A percentile compares a stretch with the other conserved stretches of the same genome.
phyloP scores from a whole-genome alignment of 2,797 vertebrate genomes.

The Enteromius mattozi region DNA sequence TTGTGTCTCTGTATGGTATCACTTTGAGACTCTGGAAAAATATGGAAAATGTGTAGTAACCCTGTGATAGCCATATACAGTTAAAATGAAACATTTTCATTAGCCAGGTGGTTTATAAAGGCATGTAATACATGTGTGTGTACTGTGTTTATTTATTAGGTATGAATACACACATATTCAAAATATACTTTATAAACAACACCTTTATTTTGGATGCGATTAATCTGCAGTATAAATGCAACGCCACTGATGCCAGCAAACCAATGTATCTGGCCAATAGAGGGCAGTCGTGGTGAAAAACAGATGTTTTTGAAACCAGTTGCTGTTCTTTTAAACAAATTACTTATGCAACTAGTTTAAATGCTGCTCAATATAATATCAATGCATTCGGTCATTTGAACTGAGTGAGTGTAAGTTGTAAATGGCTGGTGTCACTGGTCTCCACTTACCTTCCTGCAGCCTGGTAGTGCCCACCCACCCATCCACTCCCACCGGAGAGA shows the following conservation, averaged over 20 bases:
- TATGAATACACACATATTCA: no score
- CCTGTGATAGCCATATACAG: neutral
- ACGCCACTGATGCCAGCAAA: neutral
- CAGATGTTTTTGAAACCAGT: neutral
- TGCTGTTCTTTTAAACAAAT: neutral
- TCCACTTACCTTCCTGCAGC: neutral
- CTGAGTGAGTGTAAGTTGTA: neutral
- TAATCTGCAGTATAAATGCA: no score
- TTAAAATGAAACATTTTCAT: neutral
- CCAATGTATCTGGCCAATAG: neutral
- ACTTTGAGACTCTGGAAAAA: no score
- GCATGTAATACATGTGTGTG: no score
- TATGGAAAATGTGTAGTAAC: no score
- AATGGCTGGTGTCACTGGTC: neutral
- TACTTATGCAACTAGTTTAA: neutral
- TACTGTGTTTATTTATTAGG: no score
- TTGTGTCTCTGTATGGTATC: no score
- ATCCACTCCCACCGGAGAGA: constrained; percentile 29
- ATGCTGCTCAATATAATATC: neutral
- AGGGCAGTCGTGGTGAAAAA: neutral
- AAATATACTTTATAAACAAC: no score
- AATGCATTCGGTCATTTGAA: neutral
- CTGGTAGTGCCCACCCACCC: neutral
- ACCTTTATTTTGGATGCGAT: no score
- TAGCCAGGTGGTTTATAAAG: neutral